A percentile compares a stretch with the other conserved stretches of the same genome.
These are phyloP conservation scores for Coendou prehensilis DNA, from an alignment of 2,797 vertebrate species.

Conservation along the genomic window DNA sequence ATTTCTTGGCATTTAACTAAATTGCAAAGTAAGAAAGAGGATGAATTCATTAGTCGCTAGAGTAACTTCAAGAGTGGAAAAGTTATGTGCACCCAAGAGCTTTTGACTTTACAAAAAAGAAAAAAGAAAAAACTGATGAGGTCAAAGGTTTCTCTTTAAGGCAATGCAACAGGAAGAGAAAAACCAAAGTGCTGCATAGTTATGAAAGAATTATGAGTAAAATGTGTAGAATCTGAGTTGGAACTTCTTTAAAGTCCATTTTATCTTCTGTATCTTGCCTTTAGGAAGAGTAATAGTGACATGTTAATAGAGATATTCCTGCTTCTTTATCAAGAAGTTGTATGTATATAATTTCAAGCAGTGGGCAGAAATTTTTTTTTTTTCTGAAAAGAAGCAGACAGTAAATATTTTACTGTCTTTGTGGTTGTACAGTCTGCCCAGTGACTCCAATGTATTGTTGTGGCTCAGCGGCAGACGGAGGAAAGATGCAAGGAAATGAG, in stretches of 20 bases:
- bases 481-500: not conserved
- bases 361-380: not conserved
- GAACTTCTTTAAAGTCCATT: not conserved
- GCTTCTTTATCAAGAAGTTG: not conserved
- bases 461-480: not conserved
- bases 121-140: not conserved
- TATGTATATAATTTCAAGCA: not conserved
- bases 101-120: not conserved
- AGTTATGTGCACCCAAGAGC: not conserved
- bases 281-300: not conserved
- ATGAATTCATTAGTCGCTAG: not conserved
- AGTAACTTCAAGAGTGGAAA: not conserved
- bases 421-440: not conserved
- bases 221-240: not conserved
- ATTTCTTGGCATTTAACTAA: not conserved
- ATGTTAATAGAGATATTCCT: not conserved
- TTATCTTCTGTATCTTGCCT: not conserved
- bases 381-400: not conserved
- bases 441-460: not conserved
- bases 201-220: not conserved
- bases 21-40: not conserved
- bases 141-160: slow-evolving; percentile 41
- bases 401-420: slow-evolving; percentile 3
- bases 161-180: not conserved
- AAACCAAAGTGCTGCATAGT: not conserved